phyloP scores from a whole-genome alignment of 2,797 vertebrate genomes.

The Cephalopachus bancanus region DNA sequence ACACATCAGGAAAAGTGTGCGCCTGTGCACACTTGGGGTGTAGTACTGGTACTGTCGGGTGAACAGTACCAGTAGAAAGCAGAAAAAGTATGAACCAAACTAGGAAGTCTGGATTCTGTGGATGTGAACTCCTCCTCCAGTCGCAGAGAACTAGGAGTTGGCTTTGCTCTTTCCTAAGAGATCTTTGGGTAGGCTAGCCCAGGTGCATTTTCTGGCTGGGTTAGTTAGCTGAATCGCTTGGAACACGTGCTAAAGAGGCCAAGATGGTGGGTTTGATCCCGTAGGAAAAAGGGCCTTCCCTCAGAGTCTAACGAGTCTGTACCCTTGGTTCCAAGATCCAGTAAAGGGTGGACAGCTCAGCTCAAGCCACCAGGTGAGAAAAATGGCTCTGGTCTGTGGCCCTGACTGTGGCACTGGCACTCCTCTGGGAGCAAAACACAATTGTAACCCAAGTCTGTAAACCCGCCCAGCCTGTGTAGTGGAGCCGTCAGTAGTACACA shows the following conservation, averaged over 20 bases:
- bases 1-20: not conserved
- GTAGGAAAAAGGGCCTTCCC: not conserved
- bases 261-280: not conserved
- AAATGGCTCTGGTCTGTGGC: not conserved
- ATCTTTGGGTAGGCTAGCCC: rapidly evolving
- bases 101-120: not conserved
- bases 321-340: not conserved
- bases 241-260: not conserved
- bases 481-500: not conserved
- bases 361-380: not conserved
- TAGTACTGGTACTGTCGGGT: too few relatives aligned
- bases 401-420: not conserved
- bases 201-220: not conserved
- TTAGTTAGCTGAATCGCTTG: not conserved
- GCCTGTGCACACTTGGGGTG: not conserved
- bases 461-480: too few relatives aligned
- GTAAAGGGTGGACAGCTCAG: not conserved
- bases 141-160: not conserved
- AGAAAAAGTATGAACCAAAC: not conserved
- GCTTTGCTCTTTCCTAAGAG: not conserved
- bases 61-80: not conserved
- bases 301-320: not conserved
- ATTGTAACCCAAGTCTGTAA: not conserved
- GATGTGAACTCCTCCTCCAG: not conserved
- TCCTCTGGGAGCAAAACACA: not conserved